Percentiles rank a stretch among this genome's conserved stretches.
Evolutionary conservation across 2,797 vertebrate genomes (phyloP).

Genomic region (Crenuchus spilurus): DNA sequence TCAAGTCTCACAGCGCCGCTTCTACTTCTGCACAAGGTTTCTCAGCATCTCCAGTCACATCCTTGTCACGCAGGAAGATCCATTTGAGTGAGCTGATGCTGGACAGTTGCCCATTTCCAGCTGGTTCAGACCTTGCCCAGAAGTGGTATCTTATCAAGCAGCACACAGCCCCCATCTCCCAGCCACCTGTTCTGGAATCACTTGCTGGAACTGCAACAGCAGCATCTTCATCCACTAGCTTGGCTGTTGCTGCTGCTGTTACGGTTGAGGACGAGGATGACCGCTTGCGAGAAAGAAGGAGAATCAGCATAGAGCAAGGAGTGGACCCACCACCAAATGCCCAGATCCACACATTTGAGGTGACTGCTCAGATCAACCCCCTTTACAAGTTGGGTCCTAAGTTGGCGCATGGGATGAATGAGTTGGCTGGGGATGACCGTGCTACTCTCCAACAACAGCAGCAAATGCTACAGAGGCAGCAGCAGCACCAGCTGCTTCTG

Average conservation of each 20-base stretch:
- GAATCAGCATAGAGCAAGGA: conserved; percentile 85
- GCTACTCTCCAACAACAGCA: conserved; percentile 63
- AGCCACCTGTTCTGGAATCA: conserved; percentile 72
- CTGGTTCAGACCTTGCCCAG: conserved; percentile 82
- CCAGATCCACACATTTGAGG: conserved; percentile 85
- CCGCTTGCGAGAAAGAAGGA: conserved; percentile 78
- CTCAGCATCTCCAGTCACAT: conserved; percentile 36
- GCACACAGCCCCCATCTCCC: conserved; percentile 83
- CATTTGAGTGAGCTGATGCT: conserved; percentile 86
- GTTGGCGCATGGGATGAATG: conserved; percentile 82
- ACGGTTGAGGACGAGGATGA: conserved; percentile 83
- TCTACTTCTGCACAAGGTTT: conserved; percentile 33
- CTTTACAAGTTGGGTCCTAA: conserved; percentile 84
- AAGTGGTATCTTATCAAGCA: conserved; percentile 89
- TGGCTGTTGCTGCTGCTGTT: conserved; percentile 38
- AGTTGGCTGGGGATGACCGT: conserved; percentile 71
- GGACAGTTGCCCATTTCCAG: conserved; percentile 84
- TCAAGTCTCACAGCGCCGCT: conserved; percentile 71
- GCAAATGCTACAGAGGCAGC: conserved; percentile 51
- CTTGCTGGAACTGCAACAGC: conserved; percentile 7
- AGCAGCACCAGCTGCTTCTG: conserved; percentile 75
- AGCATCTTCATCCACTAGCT: conserved; percentile 49
- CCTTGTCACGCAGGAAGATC: conserved; percentile 79
- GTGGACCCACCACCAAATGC: conserved; percentile 84
- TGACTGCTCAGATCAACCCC: conserved; percentile 82